Evolutionary conservation across 2,113 vertebrate species (phyloP).

Genomic region (Zosterops japonicus): DNA sequence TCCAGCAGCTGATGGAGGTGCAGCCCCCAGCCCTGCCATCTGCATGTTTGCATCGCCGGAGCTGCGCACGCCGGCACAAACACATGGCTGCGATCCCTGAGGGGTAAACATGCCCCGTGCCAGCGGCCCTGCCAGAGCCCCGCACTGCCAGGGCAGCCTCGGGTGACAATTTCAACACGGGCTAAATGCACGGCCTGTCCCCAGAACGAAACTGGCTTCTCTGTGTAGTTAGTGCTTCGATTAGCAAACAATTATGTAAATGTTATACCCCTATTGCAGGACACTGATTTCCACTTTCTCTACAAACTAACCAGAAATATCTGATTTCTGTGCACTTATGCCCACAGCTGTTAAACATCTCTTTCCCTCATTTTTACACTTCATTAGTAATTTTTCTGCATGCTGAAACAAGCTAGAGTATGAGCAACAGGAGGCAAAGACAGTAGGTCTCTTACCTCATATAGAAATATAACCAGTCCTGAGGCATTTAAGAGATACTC

Average conservation of each 20-base stretch:
- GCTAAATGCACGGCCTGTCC: rapidly evolving
- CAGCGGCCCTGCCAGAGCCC: background rate
- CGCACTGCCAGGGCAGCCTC: background rate
- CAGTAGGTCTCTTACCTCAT: background rate
- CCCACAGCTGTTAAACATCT: background rate
- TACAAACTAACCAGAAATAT: background rate
- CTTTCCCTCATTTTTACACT: background rate
- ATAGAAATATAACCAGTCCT: background rate
- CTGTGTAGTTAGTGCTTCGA: background rate
- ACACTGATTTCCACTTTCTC: background rate
- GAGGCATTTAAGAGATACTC: background rate
- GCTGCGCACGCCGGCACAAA: background rate
- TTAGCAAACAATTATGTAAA: background rate
- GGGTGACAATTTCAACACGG: background rate
- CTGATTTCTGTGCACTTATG: background rate
- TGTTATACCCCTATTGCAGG: too few relatives aligned
- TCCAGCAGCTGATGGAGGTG: constrained; percentile 18
- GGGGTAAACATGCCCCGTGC: background rate
- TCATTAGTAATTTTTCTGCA: background rate
- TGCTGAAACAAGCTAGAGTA: background rate
- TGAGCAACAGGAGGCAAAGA: background rate
- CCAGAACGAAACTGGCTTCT: background rate
- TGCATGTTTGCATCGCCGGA: constrained; percentile 24
- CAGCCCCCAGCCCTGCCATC: background rate
- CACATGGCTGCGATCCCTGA: background rate